Evolutionary conservation across 2,797 vertebrate species (phyloP), one percentile per base, ranked within the genome.

Genomic region (Schizothorax lantsangensis): DNA sequence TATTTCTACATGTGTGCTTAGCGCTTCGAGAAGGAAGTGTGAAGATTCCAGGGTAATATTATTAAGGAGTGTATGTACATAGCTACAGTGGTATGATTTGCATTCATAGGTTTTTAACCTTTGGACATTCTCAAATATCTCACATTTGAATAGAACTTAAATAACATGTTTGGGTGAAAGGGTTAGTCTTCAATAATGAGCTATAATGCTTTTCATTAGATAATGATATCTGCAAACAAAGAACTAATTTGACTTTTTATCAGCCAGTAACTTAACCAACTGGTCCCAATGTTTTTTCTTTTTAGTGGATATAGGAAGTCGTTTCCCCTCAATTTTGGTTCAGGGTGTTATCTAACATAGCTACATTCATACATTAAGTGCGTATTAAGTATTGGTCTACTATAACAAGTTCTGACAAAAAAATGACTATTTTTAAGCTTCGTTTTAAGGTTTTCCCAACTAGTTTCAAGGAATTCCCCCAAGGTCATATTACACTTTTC

Each of bases 1-100:
- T 88, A 89, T 90, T 89, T 91, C 81, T 84, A 64, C 40, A 43
- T 88, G 88, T 84, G 86, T 90, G 84, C 82, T 90, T 89, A 90
- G 62, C 33, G 77, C 69, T 89, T 88, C 73, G 47, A 84, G 88
- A 89, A 88, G 88, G 90, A 91, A 89, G 88, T 36, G 40, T 79
- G 66, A 91, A 88, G 90, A 91, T 89, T 89, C 82, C 49, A 81
- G 82, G 77, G 80, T 86, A 72, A 38, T 33, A 64, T 40, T 45
- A 73, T 54, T 62, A 10, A 74, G 59, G 19, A 59, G 38, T 57
- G 12, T 2, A 54, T 30, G 30, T 81, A 19, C 5, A 52, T 59
- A 57, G 80, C 36, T 75, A 85, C 72, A 80, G 68, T 68, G 74
- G 21, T 38, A 3, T 26, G 47, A 74, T 72, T 85, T 87, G 47